Evolutionary conservation across 2,797 vertebrate species (phyloP).

Genomic region (Thaleichthys pacificus): DNA sequence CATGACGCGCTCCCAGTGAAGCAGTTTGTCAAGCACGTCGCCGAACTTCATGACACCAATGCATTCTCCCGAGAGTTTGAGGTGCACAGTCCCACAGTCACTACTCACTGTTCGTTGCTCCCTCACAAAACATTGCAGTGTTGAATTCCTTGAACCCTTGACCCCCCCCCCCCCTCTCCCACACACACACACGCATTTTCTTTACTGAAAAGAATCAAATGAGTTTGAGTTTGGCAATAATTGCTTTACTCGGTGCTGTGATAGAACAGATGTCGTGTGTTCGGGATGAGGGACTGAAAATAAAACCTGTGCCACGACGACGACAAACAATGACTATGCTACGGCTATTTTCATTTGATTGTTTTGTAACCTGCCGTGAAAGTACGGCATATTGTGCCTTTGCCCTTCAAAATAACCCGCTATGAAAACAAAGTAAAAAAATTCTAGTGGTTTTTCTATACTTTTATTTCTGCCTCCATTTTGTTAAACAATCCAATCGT

Average conservation of each 20-base stretch:
- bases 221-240: not conserved
- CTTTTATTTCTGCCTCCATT: not conserved
- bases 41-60: constrained; percentile 85
- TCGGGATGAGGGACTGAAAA: not conserved
- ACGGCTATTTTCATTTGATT: not conserved
- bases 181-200: too few species aligned
- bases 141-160: not conserved
- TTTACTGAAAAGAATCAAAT: not conserved
- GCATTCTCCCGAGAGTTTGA: constrained; percentile 93
- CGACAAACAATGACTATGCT: not conserved
- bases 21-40: constrained; percentile 90
- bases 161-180: too few species aligned
- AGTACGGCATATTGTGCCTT: not conserved
- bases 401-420: too few species aligned
- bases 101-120: not conserved
- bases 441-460: too few species aligned
- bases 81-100: constrained; percentile 69
- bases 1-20: constrained; percentile 82
- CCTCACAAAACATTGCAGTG: not conserved
- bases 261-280: not conserved
- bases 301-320: too few species aligned
- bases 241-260: not conserved
- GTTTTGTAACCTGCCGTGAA: not conserved
- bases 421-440: too few species aligned
- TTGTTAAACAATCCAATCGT: not conserved